Evolutionary conservation across 2,797 vertebrate genomes (phyloP).

Genomic region (Lates japonicus): DNA sequence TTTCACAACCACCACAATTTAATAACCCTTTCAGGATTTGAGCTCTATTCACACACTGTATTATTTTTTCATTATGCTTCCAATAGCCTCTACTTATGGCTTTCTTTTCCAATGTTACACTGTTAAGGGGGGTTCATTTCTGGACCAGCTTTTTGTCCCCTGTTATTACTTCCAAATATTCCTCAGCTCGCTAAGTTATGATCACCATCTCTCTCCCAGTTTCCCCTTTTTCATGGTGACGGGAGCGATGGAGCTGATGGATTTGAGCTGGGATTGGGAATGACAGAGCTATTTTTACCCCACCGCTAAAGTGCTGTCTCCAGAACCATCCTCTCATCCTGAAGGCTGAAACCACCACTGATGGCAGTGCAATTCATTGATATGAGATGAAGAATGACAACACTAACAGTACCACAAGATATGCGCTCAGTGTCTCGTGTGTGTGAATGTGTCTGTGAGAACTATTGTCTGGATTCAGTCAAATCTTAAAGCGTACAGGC

Average conservation of each 20-base stretch:
- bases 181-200: constrained; percentile 63
- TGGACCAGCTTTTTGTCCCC: constrained; percentile 40
- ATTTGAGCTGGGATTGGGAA: constrained; percentile 70
- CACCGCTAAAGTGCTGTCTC: constrained; percentile 62
- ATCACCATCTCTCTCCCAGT: constrained; percentile 44
- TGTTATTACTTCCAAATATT: constrained; percentile 68
- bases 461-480: constrained; percentile 22
- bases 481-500: constrained; percentile 14
- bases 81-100: constrained; percentile 37
- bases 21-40: constrained; percentile 54
- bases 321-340: constrained; percentile 49
- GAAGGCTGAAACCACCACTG: constrained; percentile 51
- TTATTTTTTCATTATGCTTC: constrained; percentile 66
- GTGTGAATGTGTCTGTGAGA: constrained; percentile 4
- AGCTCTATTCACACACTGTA: constrained; percentile 58
- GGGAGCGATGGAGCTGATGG: constrained; percentile 59
- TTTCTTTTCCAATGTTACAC: constrained; percentile 40
- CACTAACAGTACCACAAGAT: neutral
- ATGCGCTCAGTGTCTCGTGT: neutral
- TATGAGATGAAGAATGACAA: constrained; percentile 56
- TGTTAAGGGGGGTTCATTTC: constrained; percentile 52
- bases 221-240: constrained; percentile 54
- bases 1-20: constrained; percentile 50
- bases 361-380: constrained; percentile 30
- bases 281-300: constrained; percentile 68